Base-by-base conservation (phyloP, 2,888 invertebrate genomes). In the Pseudolycoriella hygida region DNA sequence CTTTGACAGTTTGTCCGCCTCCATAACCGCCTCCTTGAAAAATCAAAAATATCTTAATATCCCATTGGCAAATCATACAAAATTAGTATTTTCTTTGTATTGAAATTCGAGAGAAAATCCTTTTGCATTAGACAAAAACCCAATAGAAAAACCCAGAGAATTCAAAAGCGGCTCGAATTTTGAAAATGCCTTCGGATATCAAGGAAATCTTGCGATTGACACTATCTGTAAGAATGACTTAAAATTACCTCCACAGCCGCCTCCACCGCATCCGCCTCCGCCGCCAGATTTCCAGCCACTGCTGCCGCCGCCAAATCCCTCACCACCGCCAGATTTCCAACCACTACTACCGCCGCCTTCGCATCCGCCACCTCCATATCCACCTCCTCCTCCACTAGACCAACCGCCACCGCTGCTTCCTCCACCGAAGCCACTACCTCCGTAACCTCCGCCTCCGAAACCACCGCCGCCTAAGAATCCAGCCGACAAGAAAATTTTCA, bases 401-500 rank as follows among this genome's bases (percentile, higher is more conserved):
- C 43, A 17, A 11, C 43, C 43, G 17, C 43, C 43, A 12, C 17
- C 15, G 3, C 17, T 12, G 14, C 19, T 2, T 6, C 11, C 4
- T 17, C 19, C 41, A n/a, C n/a, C n/a, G n/a, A n/a, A n/a, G 12
- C 42, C 32, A 25, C 41, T 19, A n/a, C 41, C 20, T 14, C 43
- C 38, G 39, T 17, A 10, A 17, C 17, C 14, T 17, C 39, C 39
- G 11, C 39, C 17, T 3, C 39, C 39, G 17, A n/a, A n/a, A 15
- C 39, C 39, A 17, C 39, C 39, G 4, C 39, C 43, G 15, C 43
- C 34, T 14, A 43, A 37, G 20, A 43, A 43, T n/a, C 43, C 43
- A 14, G 38, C 43, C 6, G 43, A 43, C 3, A 15, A 18, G 19
- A 8, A 20, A 15, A 19, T 18, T 32, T 17, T 37, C 5, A 34